Conservation (phyloP, 2,797 vertebrate genomes). For the Macropodus opercularis region DNA sequence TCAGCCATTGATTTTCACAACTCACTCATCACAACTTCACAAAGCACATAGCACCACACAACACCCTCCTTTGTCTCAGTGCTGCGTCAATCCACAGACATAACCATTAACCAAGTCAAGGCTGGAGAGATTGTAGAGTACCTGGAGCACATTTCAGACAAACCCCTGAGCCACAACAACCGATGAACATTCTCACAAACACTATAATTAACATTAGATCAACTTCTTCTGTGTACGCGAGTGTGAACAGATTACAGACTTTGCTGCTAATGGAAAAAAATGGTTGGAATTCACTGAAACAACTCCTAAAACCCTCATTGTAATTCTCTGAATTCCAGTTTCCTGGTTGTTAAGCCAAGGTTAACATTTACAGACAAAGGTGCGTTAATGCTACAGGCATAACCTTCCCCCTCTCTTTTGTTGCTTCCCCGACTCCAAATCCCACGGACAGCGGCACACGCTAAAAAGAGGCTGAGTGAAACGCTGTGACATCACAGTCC, state of each 20-base stretch:
- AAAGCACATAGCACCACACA: constrained; percentile 39
- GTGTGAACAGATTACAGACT: constrained; percentile 27
- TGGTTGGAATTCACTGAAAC: constrained; percentile 60
- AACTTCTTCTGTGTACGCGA: constrained; percentile 13
- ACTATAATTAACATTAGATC: constrained; percentile 28
- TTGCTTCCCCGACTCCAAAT: constrained; percentile 37
- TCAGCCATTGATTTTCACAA: too few species aligned
- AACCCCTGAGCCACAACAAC: constrained; percentile 12
- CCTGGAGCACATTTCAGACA: constrained; percentile 40
- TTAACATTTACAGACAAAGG: constrained; percentile 69
- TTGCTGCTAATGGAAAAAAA: constrained; percentile 43
- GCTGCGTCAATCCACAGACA: constrained; percentile 25
- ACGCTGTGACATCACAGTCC: not conserved
- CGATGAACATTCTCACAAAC: not conserved
- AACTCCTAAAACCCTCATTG: constrained; percentile 40
- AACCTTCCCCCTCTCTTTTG: constrained; percentile 40
- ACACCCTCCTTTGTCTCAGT: constrained; percentile 47
- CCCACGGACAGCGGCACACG: constrained; percentile 14
- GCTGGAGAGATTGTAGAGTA: constrained; percentile 51
- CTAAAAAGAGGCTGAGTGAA: constrained; percentile 7
- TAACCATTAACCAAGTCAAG: constrained; percentile 72
- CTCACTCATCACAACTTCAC: constrained; percentile 37
- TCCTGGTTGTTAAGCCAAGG: constrained; percentile 44
- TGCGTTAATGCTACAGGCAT: constrained; percentile 50
- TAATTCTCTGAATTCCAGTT: constrained; percentile 73